A percentile compares a stretch with the other conserved stretches of the same genome.
phyloP scores from a whole-genome alignment of 2,113 vertebrate genomes.

The Picathartes gymnocephalus region DNA sequence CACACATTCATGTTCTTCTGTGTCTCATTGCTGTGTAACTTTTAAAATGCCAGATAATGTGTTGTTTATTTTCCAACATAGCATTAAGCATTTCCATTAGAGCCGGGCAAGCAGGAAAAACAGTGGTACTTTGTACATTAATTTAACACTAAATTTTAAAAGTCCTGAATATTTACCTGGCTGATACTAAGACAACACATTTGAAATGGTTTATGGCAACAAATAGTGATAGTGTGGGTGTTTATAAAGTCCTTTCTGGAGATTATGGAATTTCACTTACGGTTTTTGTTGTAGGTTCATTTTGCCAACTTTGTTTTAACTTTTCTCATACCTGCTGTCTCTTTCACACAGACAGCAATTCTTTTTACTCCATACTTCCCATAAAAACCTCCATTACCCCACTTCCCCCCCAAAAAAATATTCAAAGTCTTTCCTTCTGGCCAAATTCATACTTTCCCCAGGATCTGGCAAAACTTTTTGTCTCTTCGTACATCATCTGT shows the following conservation, averaged over 20 bases:
- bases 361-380: not conserved
- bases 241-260: not conserved
- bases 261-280: not conserved
- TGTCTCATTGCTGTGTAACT: not conserved
- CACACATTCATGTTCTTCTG: not conserved
- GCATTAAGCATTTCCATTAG: constrained; percentile 15
- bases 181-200: not conserved
- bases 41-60: constrained; percentile 3
- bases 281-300: not conserved
- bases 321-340: not conserved
- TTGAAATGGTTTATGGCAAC: not conserved
- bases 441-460: not conserved
- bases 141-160: not conserved
- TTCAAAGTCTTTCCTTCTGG: not conserved
- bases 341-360: not conserved
- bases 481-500: not conserved
- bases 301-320: not conserved
- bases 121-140: not conserved
- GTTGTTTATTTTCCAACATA: constrained; percentile 10
- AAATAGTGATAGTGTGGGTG: not conserved
- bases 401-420: rapidly evolving
- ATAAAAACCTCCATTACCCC: rapidly evolving
- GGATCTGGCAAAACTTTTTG: not conserved
- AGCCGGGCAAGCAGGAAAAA: not conserved
- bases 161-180: not conserved